Evolutionary conservation across 2,888 invertebrate species (phyloP).

Genomic region (Colostygia pectinataria): DNA sequence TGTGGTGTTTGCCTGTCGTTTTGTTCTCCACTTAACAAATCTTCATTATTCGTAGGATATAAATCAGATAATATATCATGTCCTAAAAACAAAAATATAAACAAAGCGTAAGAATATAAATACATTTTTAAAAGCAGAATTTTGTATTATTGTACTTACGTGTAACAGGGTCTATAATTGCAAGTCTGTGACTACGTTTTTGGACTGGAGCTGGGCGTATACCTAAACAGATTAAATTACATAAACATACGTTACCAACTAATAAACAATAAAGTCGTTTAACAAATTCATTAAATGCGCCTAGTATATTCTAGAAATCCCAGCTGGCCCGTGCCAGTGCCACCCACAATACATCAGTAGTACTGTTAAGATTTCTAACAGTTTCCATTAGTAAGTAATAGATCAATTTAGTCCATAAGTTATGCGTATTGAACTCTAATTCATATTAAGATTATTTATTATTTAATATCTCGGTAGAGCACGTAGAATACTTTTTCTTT

Average conservation of each 20-base stretch:
- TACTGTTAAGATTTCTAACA: no score
- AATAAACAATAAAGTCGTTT: no score
- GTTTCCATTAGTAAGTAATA: no score
- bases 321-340: no score
- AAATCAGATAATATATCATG: constrained; percentile 79
- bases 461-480: no score
- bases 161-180: constrained; percentile 71
- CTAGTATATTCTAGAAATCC: no score
- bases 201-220: constrained; percentile 52
- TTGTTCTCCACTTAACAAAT: constrained; percentile 68
- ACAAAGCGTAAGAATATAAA: constrained; percentile 3
- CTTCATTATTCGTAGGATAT: constrained; percentile 60
- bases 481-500: no score
- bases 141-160: constrained; percentile 50
- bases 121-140: background rate
- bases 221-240: constrained; percentile 48
- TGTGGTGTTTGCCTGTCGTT: constrained; percentile 81
- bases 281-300: no score
- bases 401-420: no score
- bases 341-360: no score
- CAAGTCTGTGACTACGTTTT: constrained; percentile 66
- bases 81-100: constrained; percentile 61
- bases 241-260: background rate
- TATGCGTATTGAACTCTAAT: no score
- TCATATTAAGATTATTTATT: no score